Base-by-base conservation (phyloP, 2,113 vertebrate species). In the Merops nubicus region DNA sequence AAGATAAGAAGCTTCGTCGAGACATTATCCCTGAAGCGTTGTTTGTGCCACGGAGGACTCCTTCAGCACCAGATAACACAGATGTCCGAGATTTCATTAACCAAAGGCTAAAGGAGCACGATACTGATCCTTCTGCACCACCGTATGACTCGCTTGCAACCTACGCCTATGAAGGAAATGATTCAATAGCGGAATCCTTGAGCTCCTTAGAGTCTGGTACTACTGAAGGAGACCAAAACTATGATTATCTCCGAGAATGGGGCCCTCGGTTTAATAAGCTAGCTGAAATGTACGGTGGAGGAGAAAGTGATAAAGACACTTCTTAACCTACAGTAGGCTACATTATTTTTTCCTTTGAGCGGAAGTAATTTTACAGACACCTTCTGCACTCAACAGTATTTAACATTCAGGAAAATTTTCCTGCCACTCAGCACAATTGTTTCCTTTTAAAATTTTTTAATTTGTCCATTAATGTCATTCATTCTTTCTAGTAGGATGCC, bases 121-220 rank as follows among this genome's bases (percentile, higher is more conserved):
- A 99, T 56, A 97, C 97, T 1, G 99, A 99, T 64, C 99, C 99
- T 65, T 98, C 98, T 1, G 99, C 99, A 1, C 99, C 99, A 0
- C 99, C 99, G 2, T 99, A 99, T 81, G 99, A 99, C 98, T 99
- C 99, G 0, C 98, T 99, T 15, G 99, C 99, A 28, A 99, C 99
- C 18, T 99, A 99, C 2, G 99, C 99, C 47, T 99, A 99, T 11
- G 99, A 99, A 96, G 99, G 99, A 45, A 99, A 97, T 4, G 99
- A 99, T 70, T 99, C 99, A 9, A 96, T 99, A 73, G 99, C 99
- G 2, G 99, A 99, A 74, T 99, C 99, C 7, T 98, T 99, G 94
- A 99, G 99, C 69, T 99, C 99, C 1, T 96, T 99, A 89, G 99
- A 99, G 78, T 99, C 99, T 0, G 98, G 98, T 10, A 99, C 99